Conservation (phyloP, 2,888 invertebrate genomes). For the Leucania comma region DNA sequence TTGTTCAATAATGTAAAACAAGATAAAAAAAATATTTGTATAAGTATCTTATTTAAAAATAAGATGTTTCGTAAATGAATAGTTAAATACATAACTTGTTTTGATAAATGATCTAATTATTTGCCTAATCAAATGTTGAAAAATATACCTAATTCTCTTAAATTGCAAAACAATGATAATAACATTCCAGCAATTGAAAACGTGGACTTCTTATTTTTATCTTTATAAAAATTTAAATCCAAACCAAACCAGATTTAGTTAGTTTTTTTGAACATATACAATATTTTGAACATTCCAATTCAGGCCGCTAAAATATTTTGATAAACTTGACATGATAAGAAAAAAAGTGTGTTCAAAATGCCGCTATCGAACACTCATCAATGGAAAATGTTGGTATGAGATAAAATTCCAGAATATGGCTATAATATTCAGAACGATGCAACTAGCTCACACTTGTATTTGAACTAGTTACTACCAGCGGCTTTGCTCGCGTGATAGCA, state of each 20-base stretch:
- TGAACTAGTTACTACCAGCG: too few relatives aligned
- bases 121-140: neutral
- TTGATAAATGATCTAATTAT: neutral
- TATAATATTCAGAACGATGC: neutral
- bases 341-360: neutral
- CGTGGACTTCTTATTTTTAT: neutral
- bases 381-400: neutral
- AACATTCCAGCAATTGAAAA: neutral
- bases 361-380: neutral
- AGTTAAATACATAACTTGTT: neutral
- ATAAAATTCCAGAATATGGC: too few relatives aligned
- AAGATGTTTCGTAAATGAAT: too few relatives aligned
- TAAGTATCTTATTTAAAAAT: neutral
- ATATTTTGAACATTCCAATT: neutral
- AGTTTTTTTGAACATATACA: neutral
- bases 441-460: neutral
- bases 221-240: neutral
- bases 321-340: neutral
- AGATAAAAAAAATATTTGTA: too few relatives aligned
- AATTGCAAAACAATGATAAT: conserved; percentile 4
- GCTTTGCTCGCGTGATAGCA: too few relatives aligned
- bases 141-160: neutral
- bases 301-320: neutral
- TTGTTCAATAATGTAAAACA: too few relatives aligned
- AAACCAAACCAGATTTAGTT: conserved; percentile 3